A percentile compares a stretch with the other conserved stretches of the same genome.
phyloP scores from a whole-genome alignment of 2,888 invertebrate genomes.

The Epinotia nisella region DNA sequence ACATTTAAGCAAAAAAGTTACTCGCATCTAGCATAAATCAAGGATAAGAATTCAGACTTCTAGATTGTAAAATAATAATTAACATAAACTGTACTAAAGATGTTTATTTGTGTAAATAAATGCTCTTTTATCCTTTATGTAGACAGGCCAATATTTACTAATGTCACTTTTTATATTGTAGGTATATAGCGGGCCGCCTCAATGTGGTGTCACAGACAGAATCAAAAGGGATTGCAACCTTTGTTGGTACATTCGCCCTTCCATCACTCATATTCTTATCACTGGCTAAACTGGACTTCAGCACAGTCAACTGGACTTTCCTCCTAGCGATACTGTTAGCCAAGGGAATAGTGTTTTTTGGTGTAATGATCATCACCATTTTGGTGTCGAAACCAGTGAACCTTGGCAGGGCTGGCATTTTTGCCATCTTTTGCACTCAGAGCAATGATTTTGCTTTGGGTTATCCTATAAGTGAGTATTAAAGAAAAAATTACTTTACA shows the following conservation, averaged over 20 bases:
- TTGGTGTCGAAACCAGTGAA: slow-evolving; percentile 92
- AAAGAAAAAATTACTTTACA: not conserved
- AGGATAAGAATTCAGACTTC: too few species aligned
- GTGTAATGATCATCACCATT: slow-evolving; percentile 90
- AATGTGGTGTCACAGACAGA: slow-evolving; percentile 92
- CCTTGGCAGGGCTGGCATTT: slow-evolving; percentile 93
- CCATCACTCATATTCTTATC: slow-evolving; percentile 97
- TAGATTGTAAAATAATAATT: too few species aligned
- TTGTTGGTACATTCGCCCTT: slow-evolving; percentile 96
- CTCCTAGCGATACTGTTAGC: slow-evolving; percentile 93
- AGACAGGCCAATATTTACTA: not conserved
- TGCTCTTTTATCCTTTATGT: too few species aligned
- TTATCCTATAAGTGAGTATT: slow-evolving; percentile 93
- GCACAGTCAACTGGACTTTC: slow-evolving; percentile 95
- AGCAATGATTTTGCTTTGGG: slow-evolving; percentile 99
- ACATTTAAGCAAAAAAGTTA: too few species aligned
- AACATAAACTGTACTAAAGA: too few species aligned
- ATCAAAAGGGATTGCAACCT: slow-evolving; percentile 95
- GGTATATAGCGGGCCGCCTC: slow-evolving; percentile 93
- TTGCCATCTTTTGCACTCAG: slow-evolving; percentile 97
- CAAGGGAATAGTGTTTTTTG: slow-evolving; percentile 93
- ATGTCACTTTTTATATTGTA: slow-evolving; percentile 59
- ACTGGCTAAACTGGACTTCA: slow-evolving; percentile 92
- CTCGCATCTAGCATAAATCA: too few species aligned
- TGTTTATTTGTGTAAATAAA: too few species aligned